Percentiles rank a stretch among this genome's conserved stretches.
Evolutionary conservation across 1,140 invertebrate species (phyloP).

Genomic region (Orchesella cincta): DNA sequence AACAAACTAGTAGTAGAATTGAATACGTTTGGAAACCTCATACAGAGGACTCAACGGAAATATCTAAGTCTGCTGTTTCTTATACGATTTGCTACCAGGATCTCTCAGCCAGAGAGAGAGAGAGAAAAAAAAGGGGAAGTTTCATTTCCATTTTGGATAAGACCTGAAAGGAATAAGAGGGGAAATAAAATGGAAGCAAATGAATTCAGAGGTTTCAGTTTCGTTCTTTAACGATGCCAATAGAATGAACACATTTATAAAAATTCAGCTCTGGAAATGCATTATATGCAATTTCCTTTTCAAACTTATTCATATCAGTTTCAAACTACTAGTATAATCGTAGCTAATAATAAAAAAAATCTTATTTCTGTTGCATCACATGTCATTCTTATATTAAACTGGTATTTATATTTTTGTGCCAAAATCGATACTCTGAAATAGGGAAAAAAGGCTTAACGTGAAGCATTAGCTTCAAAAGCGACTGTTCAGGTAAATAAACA

Average conservation of each 20-base stretch:
- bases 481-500: too few relatives aligned
- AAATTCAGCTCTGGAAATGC: not conserved
- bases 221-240: not conserved
- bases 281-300: too few relatives aligned
- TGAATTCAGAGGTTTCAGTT: slow-evolving; percentile 22
- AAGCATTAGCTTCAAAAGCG: too few relatives aligned
- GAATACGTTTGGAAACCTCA: not conserved
- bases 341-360: too few relatives aligned
- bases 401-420: too few relatives aligned
- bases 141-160: slow-evolving; percentile 28
- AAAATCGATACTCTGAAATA: too few relatives aligned
- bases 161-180: not conserved
- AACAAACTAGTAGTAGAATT: not conserved
- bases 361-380: slow-evolving; percentile 12
- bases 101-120: not conserved
- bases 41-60: not conserved
- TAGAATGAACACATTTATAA: not conserved
- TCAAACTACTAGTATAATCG: too few relatives aligned
- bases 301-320: too few relatives aligned
- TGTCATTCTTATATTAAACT: too few relatives aligned
- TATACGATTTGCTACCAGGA: not conserved
- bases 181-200: slow-evolving; percentile 23
- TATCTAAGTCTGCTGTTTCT: not conserved
- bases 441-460: too few relatives aligned
- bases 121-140: slow-evolving; percentile 9